Evolutionary conservation across 30 jellyfish, hydroid and myxozoan genomes (phyloP).

Genomic region (Turritopsis dohrnii): DNA sequence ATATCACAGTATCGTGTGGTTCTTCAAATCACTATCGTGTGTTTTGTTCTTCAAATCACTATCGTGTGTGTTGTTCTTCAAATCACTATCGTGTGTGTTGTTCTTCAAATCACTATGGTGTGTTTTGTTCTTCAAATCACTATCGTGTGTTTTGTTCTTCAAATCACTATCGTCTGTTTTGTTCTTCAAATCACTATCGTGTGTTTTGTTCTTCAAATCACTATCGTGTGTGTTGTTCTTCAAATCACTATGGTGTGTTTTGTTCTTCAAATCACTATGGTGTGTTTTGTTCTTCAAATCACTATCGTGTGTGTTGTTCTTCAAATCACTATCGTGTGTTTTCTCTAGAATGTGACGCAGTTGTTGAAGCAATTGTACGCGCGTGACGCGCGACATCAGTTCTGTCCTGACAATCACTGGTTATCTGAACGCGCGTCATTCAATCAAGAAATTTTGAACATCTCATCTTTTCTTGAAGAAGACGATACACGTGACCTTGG

Average conservation of each 20-base stretch:
- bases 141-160: too few relatives aligned
- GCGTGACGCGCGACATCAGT: constrained; percentile 73
- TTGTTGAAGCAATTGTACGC: constrained; percentile 68
- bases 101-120: too few relatives aligned
- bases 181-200: too few relatives aligned
- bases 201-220: too few relatives aligned
- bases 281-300: not conserved
- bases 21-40: too few relatives aligned
- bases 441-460: constrained; percentile 24
- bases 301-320: not conserved
- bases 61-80: too few relatives aligned
- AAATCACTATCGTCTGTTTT: too few relatives aligned
- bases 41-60: too few relatives aligned
- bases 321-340: not conserved
- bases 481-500: constrained; percentile 32
- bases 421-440: constrained; percentile 60
- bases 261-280: not conserved
- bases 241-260: not conserved
- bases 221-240: not conserved
- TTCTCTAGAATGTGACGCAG: constrained; percentile 47
- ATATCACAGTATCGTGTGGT: too few relatives aligned
- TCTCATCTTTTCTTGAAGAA: constrained; percentile 17
- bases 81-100: too few relatives aligned
- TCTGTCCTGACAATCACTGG: constrained; percentile 92
- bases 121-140: too few relatives aligned